Evolutionary conservation across 1,140 invertebrate genomes (phyloP).

Genomic region (Amphibalanus amphitrite): DNA sequence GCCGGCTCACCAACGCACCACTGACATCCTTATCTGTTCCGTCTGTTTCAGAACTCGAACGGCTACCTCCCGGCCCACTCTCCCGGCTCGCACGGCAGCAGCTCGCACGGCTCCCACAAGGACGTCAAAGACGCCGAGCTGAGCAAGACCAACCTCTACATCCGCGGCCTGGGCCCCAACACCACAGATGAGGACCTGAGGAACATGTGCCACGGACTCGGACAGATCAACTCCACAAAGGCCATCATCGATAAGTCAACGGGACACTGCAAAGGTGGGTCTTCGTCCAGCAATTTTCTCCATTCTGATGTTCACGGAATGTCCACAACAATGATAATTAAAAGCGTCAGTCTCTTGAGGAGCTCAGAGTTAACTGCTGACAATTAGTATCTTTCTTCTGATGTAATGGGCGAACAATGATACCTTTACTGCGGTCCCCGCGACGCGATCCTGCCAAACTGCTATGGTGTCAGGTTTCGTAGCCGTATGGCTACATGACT

Average conservation of each 20-base stretch:
- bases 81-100: neutral
- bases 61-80: constrained; percentile 2
- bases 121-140: constrained; percentile 33
- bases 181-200: constrained; percentile 95
- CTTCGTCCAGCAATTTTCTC: too few relatives aligned
- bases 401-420: too few relatives aligned
- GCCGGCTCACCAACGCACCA: too few relatives aligned
- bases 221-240: constrained; percentile 96
- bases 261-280: constrained; percentile 97
- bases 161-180: constrained; percentile 81
- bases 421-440: too few relatives aligned
- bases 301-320: too few relatives aligned
- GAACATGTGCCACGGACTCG: constrained; percentile 54
- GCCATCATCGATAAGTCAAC: constrained; percentile 98
- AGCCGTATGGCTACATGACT: too few relatives aligned
- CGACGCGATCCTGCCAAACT: too few relatives aligned
- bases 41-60: neutral
- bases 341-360: too few relatives aligned
- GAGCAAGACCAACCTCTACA: constrained; percentile 96
- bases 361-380: too few relatives aligned
- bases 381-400: too few relatives aligned
- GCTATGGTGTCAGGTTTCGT: too few relatives aligned
- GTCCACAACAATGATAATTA: too few relatives aligned
- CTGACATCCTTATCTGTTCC: neutral
- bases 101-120: neutral